Evolutionary conservation across 2,797 vertebrate genomes (phyloP), one percentile per base, ranked within the genome.

Genomic region (Orientallactaga sibirica): DNA sequence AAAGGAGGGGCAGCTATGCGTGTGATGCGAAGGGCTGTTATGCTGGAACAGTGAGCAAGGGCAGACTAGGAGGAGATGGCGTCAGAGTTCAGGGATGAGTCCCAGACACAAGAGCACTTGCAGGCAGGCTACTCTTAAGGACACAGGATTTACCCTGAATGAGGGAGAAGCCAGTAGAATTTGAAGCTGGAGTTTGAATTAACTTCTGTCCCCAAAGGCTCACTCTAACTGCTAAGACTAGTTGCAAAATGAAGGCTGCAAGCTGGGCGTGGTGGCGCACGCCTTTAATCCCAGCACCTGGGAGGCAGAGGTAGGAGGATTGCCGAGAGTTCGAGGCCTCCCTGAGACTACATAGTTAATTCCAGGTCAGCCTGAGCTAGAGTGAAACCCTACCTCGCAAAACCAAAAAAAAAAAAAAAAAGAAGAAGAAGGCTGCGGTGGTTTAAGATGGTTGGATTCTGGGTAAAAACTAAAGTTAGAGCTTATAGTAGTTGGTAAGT

Each of bases 1-100:
- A 86, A 29, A 77, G 64, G 96, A 58, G 52, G 80, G 68, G 67
- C 41, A 52, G 90, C 80, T 76, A 79, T 84, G 86, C 2, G 14
- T 70, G 9, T 58, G 85, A 83, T 11, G 70, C 48, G 71, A 78
- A 74, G 24, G 70, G 73, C 29, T 52, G 16, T 68, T 37, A 83
- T 86, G 66, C 86, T 48, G 16, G 81, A 83, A 62, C 43, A 91
- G 86, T 70, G 86, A 88, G 77, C 66, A 33, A 75, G 4, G 29
- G 33, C 8, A 9, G 18, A 14, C 15, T 27, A 20, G n/a, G 11
- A 90, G 68, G 48, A 66, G n/a, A 80, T 15, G 68, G 68, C 7
- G n/a, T 70, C 62, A 85, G 66, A 90, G 64, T 27, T 27, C 58
- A 25, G 70, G 27, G 4, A n/a, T 25, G 7, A 48, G 52, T 61